These are phyloP conservation scores for Microcebus tavaratra DNA, from an alignment of 2,113 vertebrate genomes.

Conservation along the genomic window DNA sequence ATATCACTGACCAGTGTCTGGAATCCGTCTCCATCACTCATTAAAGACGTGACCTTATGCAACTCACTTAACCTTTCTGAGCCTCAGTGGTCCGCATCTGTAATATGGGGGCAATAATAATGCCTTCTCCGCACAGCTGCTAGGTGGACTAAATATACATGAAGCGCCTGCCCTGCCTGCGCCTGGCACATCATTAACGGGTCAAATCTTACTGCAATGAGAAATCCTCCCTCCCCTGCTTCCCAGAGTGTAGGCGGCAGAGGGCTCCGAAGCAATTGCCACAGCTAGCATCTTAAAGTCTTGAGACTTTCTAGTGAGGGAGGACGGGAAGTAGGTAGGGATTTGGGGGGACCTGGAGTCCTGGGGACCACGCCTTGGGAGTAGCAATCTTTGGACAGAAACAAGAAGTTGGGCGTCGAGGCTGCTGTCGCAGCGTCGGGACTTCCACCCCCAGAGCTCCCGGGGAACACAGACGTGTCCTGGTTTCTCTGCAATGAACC, in stretches of 20 bases:
- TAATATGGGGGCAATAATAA: neutral
- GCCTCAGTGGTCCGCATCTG: neutral
- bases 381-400: neutral
- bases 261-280: neutral
- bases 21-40: neutral
- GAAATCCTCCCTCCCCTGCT: neutral
- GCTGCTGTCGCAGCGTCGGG: accelerated
- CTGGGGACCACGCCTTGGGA: neutral
- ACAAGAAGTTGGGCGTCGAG: accelerated
- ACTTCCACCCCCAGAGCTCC: neutral
- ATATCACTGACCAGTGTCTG: neutral
- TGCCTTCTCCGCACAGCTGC: neutral
- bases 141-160: neutral
- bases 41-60: neutral
- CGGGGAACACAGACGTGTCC: neutral
- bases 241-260: neutral
- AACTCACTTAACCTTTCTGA: neutral
- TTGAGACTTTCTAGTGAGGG: neutral
- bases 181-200: neutral
- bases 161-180: neutral
- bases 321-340: neutral
- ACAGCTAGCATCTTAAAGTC: neutral
- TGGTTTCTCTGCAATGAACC: neutral
- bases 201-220: neutral
- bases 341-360: neutral